Percentiles rank a stretch among this genome's conserved stretches.
Conservation (phyloP, 2,888 invertebrate species). For the Penaeus monodon region DNA sequence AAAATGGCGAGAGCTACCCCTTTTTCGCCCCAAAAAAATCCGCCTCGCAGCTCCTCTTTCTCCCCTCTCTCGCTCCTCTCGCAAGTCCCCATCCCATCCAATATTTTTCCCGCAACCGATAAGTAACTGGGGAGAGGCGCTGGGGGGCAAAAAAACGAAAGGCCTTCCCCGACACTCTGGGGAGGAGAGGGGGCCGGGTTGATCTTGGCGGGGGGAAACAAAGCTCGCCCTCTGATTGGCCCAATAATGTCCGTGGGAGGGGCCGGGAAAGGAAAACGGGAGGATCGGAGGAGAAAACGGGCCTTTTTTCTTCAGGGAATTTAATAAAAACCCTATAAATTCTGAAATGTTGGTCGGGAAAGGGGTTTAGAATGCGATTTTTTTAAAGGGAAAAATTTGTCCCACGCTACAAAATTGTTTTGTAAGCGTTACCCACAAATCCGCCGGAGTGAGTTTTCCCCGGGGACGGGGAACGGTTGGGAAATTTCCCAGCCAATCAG, state of each 20-base stretch:
- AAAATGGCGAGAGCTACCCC: conserved; percentile 57
- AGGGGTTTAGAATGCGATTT: neutral
- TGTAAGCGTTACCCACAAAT: conserved; percentile 7
- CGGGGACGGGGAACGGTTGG: conserved; percentile 28
- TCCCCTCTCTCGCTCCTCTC: conserved; percentile 7
- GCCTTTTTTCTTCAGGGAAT: neutral
- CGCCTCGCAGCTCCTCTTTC: conserved; percentile 34
- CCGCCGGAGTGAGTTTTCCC: conserved; percentile 50
- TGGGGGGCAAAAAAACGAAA: conserved; percentile 10
- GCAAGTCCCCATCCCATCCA: conserved; percentile 36
- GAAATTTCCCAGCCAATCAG: conserved; percentile 37
- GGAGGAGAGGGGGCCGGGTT: conserved; percentile 43
- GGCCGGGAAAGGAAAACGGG: conserved; percentile 23
- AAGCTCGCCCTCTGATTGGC: conserved; percentile 46
- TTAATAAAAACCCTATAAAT: neutral
- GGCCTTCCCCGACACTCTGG: conserved; percentile 18
- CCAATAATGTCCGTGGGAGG: conserved; percentile 50
- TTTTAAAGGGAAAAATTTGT: neutral
- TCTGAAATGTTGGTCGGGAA: neutral
- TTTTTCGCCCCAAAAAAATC: conserved; percentile 36
- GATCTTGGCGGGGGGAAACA: conserved; percentile 59
- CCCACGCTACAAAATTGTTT: neutral
- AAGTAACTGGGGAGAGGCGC: neutral
- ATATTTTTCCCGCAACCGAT: neutral
- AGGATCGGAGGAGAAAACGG: neutral